Evolutionary conservation across 2,113 vertebrate genomes (phyloP), one percentile per base, ranked within the genome.

Genomic region (Ictidomys tridecemlineatus): DNA sequence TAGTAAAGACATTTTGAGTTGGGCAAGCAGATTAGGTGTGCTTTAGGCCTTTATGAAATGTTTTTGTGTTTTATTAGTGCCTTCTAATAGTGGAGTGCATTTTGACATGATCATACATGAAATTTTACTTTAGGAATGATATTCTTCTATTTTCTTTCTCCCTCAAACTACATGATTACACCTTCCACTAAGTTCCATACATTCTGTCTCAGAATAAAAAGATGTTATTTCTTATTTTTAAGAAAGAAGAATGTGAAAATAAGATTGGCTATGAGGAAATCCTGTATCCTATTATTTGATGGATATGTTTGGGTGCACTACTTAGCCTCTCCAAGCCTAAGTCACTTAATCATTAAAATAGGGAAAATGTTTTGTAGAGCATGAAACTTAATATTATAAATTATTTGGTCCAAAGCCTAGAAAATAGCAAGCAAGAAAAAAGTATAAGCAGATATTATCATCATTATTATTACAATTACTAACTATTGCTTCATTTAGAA

Each of bases 371-470:
- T 85, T 67, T 80, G 11, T 34, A 8, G 1, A 86, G 58, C 26
- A 58, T 4, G 11, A n/a, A 45, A 69, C 2, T 37, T 53, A 37
- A 48, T 24, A 11, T 63, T 39, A 34, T 51, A 83, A 77, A 53
- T 73, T 73, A 86, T 45, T 74, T 80, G 45, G 45, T 20, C 14
- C 37, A 80, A 85, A 65, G 18, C 26, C n/a, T 58, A 13, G n/a
- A 96, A 85, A 48, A 90, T 79, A 78, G 45, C 37, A 72, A 88
- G 53, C 53, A 79, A 93, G 32, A 32, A 93, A 67, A 37, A 85
- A 69, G 69, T 20, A 69, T 17, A 82, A 86, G 11, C 34, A 87
- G 17, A 32, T 34, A 84, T 69, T 87, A n/a, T 80, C 8, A 80
- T 2, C 48, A 30, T 82, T 56, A 87, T 28, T 70, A 63, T 53